Evolutionary conservation across 2,888 invertebrate species (phyloP), one percentile per base, ranked within the genome.

Genomic region (Philonicus albiceps): DNA sequence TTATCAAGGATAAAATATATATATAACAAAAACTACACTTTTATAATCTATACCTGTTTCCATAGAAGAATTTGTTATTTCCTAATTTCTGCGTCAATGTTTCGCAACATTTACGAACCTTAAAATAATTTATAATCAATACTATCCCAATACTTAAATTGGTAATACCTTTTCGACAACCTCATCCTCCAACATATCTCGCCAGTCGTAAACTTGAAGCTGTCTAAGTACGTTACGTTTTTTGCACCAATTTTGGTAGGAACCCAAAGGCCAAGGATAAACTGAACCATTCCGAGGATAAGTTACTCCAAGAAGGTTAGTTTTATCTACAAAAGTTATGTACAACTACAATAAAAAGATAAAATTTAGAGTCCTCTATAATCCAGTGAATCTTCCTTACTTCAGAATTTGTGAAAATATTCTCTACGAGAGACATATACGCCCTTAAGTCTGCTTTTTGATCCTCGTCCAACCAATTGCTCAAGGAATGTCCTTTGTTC

Each of bases 371-470:
- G 31, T 2, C 13, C 3, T 16, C 13, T 43, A 16, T 16, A 13
- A 43, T 43, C 4, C 4, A 43, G 4, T 2, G 40, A 43, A 3
- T 13, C 3, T 43, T 43, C 4, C 11, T 89, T 90, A 96, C 96
- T 94, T 99, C 98, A 34, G 98, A 98, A 93, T 97, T 97, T 80
- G 96, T 96, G 84, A 99, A 93, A 0, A 98, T 96, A 90, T 96
- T 96, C 86, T 97, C 96, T 4, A 98, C 96, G 22, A 99, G 93
- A 2, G 97, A 96, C 93, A 98, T 97, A 91, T 98, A 98, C 0
- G 99, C 98, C 89, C 97, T 94, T 95, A 99, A 96, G 90, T 99
- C 99, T 0, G 97, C 96, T 90, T 96, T 96, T 90, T 97, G 96
- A 75, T 95, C 95, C 1, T 95, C 94, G 55, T 95, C 94, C 88